These are phyloP conservation scores for Oasisia sp. DNA, from an alignment of 2,888 invertebrate genomes.

Conservation along the genomic window DNA sequence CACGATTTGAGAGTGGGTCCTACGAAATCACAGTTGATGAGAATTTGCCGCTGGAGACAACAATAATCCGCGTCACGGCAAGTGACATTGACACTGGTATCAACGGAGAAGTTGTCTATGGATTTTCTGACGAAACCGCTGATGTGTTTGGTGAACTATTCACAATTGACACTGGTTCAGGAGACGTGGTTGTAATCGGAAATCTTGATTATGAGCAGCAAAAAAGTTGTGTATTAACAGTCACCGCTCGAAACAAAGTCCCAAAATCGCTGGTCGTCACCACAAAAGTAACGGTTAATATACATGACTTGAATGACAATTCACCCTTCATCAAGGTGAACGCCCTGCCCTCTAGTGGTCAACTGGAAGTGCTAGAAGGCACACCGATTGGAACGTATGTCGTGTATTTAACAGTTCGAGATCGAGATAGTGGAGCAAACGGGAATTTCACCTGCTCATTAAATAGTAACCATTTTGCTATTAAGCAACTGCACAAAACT, in stretches of 20 bases:
- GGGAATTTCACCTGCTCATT: conserved; percentile 75
- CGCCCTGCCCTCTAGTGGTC: conserved; percentile 41
- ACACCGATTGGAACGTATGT: conserved; percentile 75
- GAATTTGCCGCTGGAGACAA: conserved; percentile 32
- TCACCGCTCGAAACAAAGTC: conserved; percentile 45
- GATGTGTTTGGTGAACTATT: conserved; percentile 41
- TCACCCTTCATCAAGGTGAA: conserved; percentile 50
- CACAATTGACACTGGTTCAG: conserved; percentile 34
- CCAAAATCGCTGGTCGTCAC: conserved; percentile 44
- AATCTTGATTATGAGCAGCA: conserved; percentile 40
- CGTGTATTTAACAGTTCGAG: conserved; percentile 86
- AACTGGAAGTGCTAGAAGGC: conserved; percentile 78
- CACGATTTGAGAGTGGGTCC: conserved; percentile 36
- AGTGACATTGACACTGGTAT: conserved; percentile 37
- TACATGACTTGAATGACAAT: conserved; percentile 54
- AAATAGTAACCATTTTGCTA: conserved; percentile 8
- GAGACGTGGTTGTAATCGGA: conserved; percentile 36
- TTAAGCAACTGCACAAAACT: conserved; percentile 13
- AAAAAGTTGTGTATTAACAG: conserved; percentile 34
- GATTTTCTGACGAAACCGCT: conserved; percentile 34
- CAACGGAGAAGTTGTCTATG: conserved; percentile 39
- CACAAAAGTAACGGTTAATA: conserved; percentile 47
- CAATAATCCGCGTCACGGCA: conserved; percentile 37
- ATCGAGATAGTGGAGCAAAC: conserved; percentile 85
- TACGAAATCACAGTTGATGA: conserved; percentile 39